Evolutionary conservation across 2,888 invertebrate species (phyloP), one percentile per base, ranked within the genome.

Genomic region (Caradrina kadenii): DNA sequence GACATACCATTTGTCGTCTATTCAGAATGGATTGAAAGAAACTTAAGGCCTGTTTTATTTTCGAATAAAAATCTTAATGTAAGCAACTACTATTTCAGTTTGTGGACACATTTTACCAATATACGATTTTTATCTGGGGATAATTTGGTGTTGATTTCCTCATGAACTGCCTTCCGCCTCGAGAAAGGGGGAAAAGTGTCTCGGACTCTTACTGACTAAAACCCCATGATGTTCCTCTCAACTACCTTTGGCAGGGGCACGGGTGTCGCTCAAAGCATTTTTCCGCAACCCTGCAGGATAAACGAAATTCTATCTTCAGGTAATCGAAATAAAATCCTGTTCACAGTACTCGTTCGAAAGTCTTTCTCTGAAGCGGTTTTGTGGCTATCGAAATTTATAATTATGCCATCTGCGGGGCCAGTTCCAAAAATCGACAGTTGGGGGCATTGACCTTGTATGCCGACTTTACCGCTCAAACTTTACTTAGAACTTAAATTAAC

Each of bases 381-480:
- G 35, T 39, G 22, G n/a, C 19, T 42, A 49, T 53, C 58, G 48
- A 50, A 64, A 55, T 60, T 42, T 17, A 13, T 19, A 62, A 35
- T 49, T 35, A 53, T 39, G 21, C 52, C 74, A 58, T 56, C 69
- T 56, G 39, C 21, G 60, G 15, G 11, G 52, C 70, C 49, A n/a
- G 69, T 60, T 45, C 52, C 76, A 10, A 76, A 75, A 75, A 76
- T 60, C 31, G 60, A 75, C 48, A 69, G 76, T 69, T 76, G 63
- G 31, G 69, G 11, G 52, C 60, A 63, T 42, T 76, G 63, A 69
- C 48, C 76, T 56, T 35, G 19, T 50, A 26, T 56, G 13, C 49
- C 22, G 22, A 35, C 22, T 59, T 21, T 15, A 61, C 50, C 7
- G 19, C 31, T 19, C 7, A 52, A 15, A 55, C 26, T 55, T 39